phyloP scores from a whole-genome alignment of 2,113 vertebrate genomes.

The Felis catus region F.catus_Fca126_mat1.0 CM031412.1:49197501-49198000 shows the following conservation, averaged over 20 bases:
- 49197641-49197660: not conserved
- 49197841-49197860: not conserved
- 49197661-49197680: not conserved
- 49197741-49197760: not conserved
- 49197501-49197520: constrained; percentile 19
- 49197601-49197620: not conserved
- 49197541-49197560: not conserved
- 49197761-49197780: not conserved
- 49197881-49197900: not conserved
- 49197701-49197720: not conserved
- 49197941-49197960: not conserved
- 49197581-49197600: not conserved
- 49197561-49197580: not conserved
- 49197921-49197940: not conserved
- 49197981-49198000: not conserved
- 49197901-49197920: not conserved
- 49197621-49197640: not conserved
- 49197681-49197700: constrained; percentile 7
- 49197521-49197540: not conserved
- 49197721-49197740: not conserved
- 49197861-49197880: not conserved
- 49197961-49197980: not conserved
- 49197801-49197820: not conserved
- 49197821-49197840: not conserved
- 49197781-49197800: not conserved